phyloP scores from a whole-genome alignment of 2,888 invertebrate genomes.

The Tetragnatha montana region DNA sequence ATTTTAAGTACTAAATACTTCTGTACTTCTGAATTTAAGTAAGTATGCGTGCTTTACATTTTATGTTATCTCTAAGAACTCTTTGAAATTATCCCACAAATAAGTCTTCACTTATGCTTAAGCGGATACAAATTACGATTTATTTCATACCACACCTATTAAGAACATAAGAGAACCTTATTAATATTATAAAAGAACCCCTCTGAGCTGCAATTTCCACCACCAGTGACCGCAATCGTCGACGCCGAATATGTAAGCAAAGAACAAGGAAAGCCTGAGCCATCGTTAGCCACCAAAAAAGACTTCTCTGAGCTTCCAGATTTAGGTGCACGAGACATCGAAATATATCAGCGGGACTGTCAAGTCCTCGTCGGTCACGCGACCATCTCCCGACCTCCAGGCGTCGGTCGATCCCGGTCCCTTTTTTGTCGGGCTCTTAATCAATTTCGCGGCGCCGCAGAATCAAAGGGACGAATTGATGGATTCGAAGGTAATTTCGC shows the following conservation, averaged over 20 bases:
- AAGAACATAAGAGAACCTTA: too few relatives aligned
- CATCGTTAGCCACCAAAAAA: constrained; percentile 47
- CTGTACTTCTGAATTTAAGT: too few relatives aligned
- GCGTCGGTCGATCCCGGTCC: constrained; percentile 44
- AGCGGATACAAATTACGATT: too few relatives aligned
- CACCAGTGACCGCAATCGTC: too few relatives aligned
- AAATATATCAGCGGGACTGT: constrained; percentile 57
- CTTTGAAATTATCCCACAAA: too few relatives aligned
- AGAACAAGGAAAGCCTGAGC: constrained; percentile 15
- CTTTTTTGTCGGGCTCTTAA: constrained; percentile 19
- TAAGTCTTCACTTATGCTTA: too few relatives aligned
- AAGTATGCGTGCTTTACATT: too few relatives aligned
- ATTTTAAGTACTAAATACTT: too few relatives aligned
- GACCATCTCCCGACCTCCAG: constrained; percentile 27
- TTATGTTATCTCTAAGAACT: too few relatives aligned
- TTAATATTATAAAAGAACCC: too few relatives aligned
- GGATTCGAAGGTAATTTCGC: constrained; percentile 17
- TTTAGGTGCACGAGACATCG: constrained; percentile 45
- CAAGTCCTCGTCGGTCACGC: constrained; percentile 61
- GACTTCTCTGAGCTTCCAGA: constrained; percentile 28
- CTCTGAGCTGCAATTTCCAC: too few relatives aligned
- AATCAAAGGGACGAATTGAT: constrained; percentile 42
- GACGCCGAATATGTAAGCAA: background rate
- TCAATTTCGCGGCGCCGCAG: constrained; percentile 58
- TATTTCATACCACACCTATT: too few relatives aligned